A percentile compares a stretch with the other conserved stretches of the same genome.
phyloP scores from a whole-genome alignment of 2,888 invertebrate genomes.

The Fragum whitleyi region DNA sequence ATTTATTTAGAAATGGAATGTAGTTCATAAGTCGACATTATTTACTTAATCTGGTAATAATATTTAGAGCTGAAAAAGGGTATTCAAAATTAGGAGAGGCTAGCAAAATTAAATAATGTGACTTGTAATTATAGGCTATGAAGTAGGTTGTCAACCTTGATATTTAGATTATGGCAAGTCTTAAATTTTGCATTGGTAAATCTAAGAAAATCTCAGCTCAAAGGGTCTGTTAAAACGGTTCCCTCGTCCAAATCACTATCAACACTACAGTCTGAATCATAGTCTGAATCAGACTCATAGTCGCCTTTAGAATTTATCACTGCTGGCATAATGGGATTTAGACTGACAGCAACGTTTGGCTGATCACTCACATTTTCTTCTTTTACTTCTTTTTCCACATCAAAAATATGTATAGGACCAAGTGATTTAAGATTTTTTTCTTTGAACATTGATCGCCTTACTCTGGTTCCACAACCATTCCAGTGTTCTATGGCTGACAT shows the following conservation, averaged over 20 bases:
- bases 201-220: not conserved
- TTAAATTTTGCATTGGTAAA: not conserved
- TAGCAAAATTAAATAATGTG: no score
- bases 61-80: no score
- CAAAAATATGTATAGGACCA: not conserved
- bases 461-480: constrained; percentile 14
- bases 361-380: not conserved
- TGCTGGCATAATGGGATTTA: not conserved
- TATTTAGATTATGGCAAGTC: no score
- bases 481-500: constrained; percentile 17
- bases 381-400: not conserved
- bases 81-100: no score
- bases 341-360: no score
- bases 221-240: constrained; percentile 1
- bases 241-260: not conserved
- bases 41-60: no score
- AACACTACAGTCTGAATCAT: not conserved
- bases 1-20: no score
- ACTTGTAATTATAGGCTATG: no score
- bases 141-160: no score
- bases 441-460: not conserved
- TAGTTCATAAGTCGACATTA: no score
- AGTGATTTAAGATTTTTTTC: not conserved
- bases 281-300: not conserved
- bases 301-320: not conserved